phyloP scores from a whole-genome alignment of 2,888 invertebrate species.

The Clivina fossor region DNA sequence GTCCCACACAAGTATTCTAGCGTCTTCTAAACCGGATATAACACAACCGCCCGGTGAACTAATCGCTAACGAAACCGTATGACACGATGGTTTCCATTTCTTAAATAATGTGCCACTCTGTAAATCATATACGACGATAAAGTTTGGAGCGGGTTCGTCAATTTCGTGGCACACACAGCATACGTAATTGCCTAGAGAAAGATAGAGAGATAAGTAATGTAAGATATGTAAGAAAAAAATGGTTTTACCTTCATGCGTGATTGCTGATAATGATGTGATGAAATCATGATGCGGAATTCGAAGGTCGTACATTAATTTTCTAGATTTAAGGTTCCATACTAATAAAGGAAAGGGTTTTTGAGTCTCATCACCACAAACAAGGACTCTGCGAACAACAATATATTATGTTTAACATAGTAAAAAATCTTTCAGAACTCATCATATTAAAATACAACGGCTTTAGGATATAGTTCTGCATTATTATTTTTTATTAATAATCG shows the following conservation, averaged over 20 bases:
- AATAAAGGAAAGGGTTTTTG: slow-evolving; percentile 88
- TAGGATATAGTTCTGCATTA: no score
- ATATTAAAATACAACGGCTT: no score
- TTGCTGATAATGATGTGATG: slow-evolving; percentile 78
- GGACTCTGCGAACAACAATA: slow-evolving; percentile 58
- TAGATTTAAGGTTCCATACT: slow-evolving; percentile 84
- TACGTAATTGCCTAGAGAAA: slow-evolving; percentile 64
- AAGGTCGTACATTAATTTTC: slow-evolving; percentile 82
- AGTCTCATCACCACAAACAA: slow-evolving; percentile 90
- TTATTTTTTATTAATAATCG: no score
- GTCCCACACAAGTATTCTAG: slow-evolving; percentile 83
- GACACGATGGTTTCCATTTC: slow-evolving; percentile 86
- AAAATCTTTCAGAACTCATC: no score
- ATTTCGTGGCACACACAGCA: slow-evolving; percentile 71
- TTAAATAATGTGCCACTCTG: slow-evolving; percentile 88
- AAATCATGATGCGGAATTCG: slow-evolving; percentile 89
- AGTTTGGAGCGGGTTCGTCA: slow-evolving; percentile 80
- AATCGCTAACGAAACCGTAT: slow-evolving; percentile 82
- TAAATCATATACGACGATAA: slow-evolving; percentile 87
- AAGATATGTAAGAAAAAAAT: background rate
- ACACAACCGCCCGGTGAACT: slow-evolving; percentile 82
- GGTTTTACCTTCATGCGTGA: slow-evolving; percentile 73
- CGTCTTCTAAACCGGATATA: slow-evolving; percentile 79
- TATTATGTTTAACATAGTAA: no score
- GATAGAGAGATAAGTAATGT: background rate